Percentiles rank a stretch among this genome's conserved stretches.
phyloP scores from a whole-genome alignment of 2,888 invertebrate genomes.

The Drosophila rellima region DNA sequence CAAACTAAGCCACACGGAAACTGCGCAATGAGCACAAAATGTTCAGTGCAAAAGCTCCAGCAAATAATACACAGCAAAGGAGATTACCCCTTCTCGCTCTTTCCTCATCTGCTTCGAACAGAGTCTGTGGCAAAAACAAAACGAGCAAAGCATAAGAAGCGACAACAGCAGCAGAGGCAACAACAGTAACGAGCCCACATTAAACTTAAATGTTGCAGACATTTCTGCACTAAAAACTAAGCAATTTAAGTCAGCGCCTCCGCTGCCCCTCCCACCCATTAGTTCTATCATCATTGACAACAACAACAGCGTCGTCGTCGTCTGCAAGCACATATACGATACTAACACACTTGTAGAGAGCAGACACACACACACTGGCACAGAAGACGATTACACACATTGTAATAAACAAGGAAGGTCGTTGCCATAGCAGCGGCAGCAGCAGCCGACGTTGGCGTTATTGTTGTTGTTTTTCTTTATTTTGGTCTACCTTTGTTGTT shows the following conservation, averaged over 20 bases:
- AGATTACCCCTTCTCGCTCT: constrained; percentile 42
- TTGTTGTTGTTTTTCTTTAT: constrained; percentile 14
- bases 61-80: constrained; percentile 48
- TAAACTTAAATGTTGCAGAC: constrained; percentile 76
- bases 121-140: constrained; percentile 26
- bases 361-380: constrained; percentile 43
- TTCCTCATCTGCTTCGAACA: background rate
- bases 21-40: constrained; percentile 74
- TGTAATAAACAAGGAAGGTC: constrained; percentile 84
- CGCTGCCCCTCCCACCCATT: constrained; percentile 13
- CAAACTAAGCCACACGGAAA: constrained; percentile 73
- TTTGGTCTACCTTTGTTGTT: constrained; percentile 41
- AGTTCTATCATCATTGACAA: constrained; percentile 31
- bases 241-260: constrained; percentile 70
- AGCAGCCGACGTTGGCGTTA: constrained; percentile 55
- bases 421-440: constrained; percentile 82
- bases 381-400: constrained; percentile 71
- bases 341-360: constrained; percentile 38
- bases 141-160: constrained; percentile 54
- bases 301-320: constrained; percentile 20
- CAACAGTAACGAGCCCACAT: constrained; percentile 66
- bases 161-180: constrained; percentile 37
- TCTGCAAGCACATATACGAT: constrained; percentile 49
- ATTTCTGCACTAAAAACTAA: constrained; percentile 80
- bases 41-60: constrained; percentile 54